These are phyloP conservation scores for Ramphastos sulfuratus DNA, from an alignment of 2,113 vertebrate genomes.

Conservation along the genomic window DNA sequence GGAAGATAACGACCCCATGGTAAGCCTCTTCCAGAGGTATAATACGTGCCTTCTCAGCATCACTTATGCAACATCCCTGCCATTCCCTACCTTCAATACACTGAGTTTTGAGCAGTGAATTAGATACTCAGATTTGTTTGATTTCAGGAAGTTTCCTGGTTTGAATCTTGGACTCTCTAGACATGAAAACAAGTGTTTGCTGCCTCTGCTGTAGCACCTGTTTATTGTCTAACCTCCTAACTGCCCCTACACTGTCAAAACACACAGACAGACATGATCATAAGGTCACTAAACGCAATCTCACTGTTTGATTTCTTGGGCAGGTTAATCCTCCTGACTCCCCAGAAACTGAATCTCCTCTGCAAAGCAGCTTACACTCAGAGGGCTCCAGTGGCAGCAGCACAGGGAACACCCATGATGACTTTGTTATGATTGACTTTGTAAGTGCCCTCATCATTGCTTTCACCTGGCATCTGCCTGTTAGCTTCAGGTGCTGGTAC, in stretches of 20 bases:
- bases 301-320: constrained; percentile 3
- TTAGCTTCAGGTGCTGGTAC: not conserved
- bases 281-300: not conserved
- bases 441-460: constrained; percentile 76
- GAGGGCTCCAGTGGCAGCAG: constrained; percentile 88
- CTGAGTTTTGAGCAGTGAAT: not conserved
- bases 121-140: not conserved
- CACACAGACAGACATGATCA: not conserved
- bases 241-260: not conserved
- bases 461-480: not conserved
- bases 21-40: constrained; percentile 69
- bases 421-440: constrained; percentile 98
- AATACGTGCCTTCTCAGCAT: constrained; percentile 2
- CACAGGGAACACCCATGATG: constrained; percentile 85
- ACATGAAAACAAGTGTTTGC: not conserved
- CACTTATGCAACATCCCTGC: not conserved
- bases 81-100: not conserved
- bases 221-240: not conserved
- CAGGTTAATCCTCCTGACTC: constrained; percentile 93
- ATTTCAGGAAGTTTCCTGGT: not conserved
- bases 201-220: not conserved
- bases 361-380: constrained; percentile 92
- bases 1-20: constrained; percentile 94
- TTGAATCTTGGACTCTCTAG: not conserved
- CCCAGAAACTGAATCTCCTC: constrained; percentile 85